phyloP scores from a whole-genome alignment of 2,888 invertebrate genomes.

The Ecliptopera silaceata region DNA sequence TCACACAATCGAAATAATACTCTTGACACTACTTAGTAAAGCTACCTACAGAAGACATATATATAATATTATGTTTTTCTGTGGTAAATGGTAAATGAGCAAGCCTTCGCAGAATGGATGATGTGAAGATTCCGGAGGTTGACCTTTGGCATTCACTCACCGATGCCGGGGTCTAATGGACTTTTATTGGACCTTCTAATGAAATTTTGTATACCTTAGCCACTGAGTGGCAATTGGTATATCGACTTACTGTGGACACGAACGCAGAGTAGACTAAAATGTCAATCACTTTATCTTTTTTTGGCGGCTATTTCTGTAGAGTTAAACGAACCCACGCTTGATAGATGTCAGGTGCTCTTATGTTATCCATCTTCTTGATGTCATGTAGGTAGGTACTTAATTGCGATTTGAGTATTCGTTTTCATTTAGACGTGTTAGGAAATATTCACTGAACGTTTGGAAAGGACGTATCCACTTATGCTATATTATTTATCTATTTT shows the following conservation, averaged over 20 bases:
- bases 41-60: no score
- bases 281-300: slow-evolving; percentile 19
- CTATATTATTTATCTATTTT: no score
- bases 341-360: not conserved
- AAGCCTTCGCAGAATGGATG: slow-evolving; percentile 26
- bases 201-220: slow-evolving; percentile 49
- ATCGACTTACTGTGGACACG: slow-evolving; percentile 40
- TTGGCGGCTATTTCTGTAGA: not conserved
- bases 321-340: not conserved
- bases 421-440: not conserved
- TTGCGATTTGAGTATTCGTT: not conserved
- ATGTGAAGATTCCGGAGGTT: slow-evolving; percentile 37
- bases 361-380: slow-evolving; percentile 1
- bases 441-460: no score
- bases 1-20: no score
- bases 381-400: no score
- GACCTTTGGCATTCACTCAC: slow-evolving; percentile 58
- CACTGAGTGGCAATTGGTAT: slow-evolving; percentile 56
- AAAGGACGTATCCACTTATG: no score
- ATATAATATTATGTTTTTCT: no score
- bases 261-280: slow-evolving; percentile 24
- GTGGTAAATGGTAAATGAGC: not conserved
- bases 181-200: slow-evolving; percentile 24
- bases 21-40: no score
- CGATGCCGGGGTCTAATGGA: slow-evolving; percentile 38